Percentiles rank a stretch among this genome's conserved stretches.
These are phyloP conservation scores for Euzophera pinguis DNA, from an alignment of 2,888 invertebrate species.

Conservation along the genomic window DNA sequence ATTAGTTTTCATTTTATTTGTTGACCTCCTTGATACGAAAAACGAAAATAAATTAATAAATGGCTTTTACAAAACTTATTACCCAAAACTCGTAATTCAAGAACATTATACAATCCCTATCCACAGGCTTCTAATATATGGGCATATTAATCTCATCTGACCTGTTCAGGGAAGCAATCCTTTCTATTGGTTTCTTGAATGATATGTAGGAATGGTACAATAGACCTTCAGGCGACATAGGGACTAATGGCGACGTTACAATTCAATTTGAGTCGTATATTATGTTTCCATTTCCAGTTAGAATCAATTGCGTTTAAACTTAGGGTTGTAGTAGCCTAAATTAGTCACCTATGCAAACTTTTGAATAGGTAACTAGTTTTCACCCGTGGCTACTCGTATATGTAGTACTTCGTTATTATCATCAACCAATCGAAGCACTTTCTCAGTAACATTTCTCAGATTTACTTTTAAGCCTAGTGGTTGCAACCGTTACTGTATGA, in stretches of 20 bases:
- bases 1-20: too few relatives aligned
- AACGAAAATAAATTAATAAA: neutral
- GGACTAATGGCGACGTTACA: neutral
- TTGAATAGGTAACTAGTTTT: too few relatives aligned
- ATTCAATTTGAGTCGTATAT: neutral
- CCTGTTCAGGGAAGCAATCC: neutral
- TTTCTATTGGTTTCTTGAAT: conserved; percentile 1
- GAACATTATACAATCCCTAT: neutral
- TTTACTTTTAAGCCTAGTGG: too few relatives aligned
- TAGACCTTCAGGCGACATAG: conserved; percentile 1
- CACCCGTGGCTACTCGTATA: too few relatives aligned
- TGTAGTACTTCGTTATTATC: too few relatives aligned
- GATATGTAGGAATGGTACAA: neutral
- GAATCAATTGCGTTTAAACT: too few relatives aligned
- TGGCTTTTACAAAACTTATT: neutral
- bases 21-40: neutral
- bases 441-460: too few relatives aligned
- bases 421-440: too few relatives aligned
- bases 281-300: neutral
- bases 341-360: too few relatives aligned
- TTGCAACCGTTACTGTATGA: too few relatives aligned
- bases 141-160: conserved; percentile 1
- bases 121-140: neutral
- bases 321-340: too few relatives aligned
- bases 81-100: neutral